Conservation (phyloP, 1,140 invertebrate species). For the Drosophila nikananu region DNA sequence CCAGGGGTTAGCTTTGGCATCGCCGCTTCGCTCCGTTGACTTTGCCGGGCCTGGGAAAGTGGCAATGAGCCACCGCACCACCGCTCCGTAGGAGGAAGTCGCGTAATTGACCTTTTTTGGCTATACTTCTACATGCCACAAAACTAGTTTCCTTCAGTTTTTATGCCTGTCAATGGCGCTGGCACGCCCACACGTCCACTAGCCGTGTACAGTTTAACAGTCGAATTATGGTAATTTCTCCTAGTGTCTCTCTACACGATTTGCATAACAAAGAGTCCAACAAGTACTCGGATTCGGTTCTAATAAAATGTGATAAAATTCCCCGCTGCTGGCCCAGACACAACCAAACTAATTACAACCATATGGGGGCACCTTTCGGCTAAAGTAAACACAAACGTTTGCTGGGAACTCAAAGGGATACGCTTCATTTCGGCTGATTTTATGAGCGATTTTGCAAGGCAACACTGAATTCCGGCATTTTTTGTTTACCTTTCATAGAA, state of each 20-base stretch:
- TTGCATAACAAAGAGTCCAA: constrained; percentile 71
- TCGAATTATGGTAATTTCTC: constrained; percentile 52
- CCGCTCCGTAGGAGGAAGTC: constrained; percentile 48
- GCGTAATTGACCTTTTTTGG: constrained; percentile 77
- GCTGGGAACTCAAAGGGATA: constrained; percentile 23
- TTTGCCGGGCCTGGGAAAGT: constrained; percentile 64
- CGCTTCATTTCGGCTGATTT: constrained; percentile 48
- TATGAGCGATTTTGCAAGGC: constrained; percentile 38
- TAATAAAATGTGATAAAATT: constrained; percentile 42
- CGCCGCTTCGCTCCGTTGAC: constrained; percentile 39
- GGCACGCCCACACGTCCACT: constrained; percentile 53
- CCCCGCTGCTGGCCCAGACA: constrained; percentile 28
- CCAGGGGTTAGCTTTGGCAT: constrained; percentile 19
- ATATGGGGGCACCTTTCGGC: constrained; percentile 62
- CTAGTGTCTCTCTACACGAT: constrained; percentile 51
- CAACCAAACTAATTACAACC: constrained; percentile 62
- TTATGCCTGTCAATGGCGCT: constrained; percentile 31
- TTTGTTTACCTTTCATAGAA: constrained; percentile 30
- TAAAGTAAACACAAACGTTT: constrained; percentile 51
- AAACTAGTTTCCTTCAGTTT: constrained; percentile 36
- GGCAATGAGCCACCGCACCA: constrained; percentile 37
- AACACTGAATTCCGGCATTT: constrained; percentile 1
- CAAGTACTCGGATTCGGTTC: constrained; percentile 14
- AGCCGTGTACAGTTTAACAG: constrained; percentile 51
- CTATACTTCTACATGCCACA: constrained; percentile 41